Evolutionary conservation across 2,797 vertebrate genomes (phyloP), one percentile per base, ranked within the genome.

Genomic region (Tadarida brasiliensis): DNA sequence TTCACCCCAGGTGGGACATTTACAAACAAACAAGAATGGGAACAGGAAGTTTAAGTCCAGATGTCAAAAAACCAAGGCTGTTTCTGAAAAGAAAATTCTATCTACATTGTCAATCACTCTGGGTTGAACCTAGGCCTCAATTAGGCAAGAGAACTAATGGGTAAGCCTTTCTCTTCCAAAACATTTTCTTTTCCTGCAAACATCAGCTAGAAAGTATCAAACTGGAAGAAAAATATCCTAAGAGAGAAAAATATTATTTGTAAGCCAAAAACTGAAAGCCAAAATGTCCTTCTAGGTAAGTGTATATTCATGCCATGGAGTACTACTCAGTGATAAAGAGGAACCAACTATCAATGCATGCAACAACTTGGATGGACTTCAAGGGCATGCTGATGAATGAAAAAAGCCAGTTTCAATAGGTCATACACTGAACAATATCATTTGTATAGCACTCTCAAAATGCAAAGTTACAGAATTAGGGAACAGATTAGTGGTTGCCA

Each of bases 11-110:
- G 28, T 59, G 77, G 63, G 56, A 49, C 35, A n/a, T 30, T 87
- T 59, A 85, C 76, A 85, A 65, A 87, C 89, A 96, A 92, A 90
- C 39, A 85, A 87, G 73, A 96, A 76, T 1, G 61, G 19, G 35
- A 93, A 85, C 71, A 77, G 63, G 63, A 94, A 16, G 44, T 73
- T 49, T 59, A 85, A 28, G 65, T 59, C 67, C 90, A 92, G 63
- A 70, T 86, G 68, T 57, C 85, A 82, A 94, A 88, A 93, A 39
- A 15, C 3, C 26, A 90, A 80, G 33, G 28, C n/a, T 78, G 19
- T 49, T 85, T 89, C 92, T 67, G 30, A 57, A 85, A 88, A 93
- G 57, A 56, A 91, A 84, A 87, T 2, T 44, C 59, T 90, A 28
- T 74, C 56, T 57, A 51, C 19, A 16, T 63, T 84, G 51, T 51